These are phyloP conservation scores for Ciconia maguari DNA, from an alignment of 2,113 vertebrate genomes.

Conservation along the genomic window DNA sequence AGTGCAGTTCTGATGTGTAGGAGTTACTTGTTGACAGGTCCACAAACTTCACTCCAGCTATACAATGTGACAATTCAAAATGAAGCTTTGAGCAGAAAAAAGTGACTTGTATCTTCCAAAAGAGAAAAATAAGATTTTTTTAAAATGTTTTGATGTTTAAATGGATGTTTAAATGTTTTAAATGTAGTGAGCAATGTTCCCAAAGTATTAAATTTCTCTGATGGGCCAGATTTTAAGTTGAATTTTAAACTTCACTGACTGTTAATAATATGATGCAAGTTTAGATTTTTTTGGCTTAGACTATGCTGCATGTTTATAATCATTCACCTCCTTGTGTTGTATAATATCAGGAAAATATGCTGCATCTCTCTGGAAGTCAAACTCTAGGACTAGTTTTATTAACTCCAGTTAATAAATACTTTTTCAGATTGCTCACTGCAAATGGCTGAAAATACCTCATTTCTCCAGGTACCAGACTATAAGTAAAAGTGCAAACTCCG, in stretches of 20 bases:
- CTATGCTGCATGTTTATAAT: not conserved
- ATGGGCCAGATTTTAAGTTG: not conserved
- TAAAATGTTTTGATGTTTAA: no score
- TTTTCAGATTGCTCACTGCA: not conserved
- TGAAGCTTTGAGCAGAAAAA: not conserved
- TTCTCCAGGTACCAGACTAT: not conserved
- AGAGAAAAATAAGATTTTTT: not conserved
- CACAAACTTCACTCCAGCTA: not conserved
- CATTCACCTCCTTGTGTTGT: not conserved
- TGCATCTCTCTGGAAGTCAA: not conserved
- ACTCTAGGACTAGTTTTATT: not conserved
- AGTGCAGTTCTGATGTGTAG: not conserved
- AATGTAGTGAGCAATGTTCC: not conserved
- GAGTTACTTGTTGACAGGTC: not conserved
- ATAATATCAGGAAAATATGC: not conserved
- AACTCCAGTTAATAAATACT: not conserved
- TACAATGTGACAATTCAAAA: not conserved
- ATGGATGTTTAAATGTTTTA: no score
- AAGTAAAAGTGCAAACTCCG: not conserved
- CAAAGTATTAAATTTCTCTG: not conserved
- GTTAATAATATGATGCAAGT: not conserved
- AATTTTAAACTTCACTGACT: not conserved
- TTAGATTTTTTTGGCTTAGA: not conserved
- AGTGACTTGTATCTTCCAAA: not conserved
- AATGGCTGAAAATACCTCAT: not conserved